phyloP scores from a whole-genome alignment of 2,113 vertebrate species.

The Notothenia rossii region DNA sequence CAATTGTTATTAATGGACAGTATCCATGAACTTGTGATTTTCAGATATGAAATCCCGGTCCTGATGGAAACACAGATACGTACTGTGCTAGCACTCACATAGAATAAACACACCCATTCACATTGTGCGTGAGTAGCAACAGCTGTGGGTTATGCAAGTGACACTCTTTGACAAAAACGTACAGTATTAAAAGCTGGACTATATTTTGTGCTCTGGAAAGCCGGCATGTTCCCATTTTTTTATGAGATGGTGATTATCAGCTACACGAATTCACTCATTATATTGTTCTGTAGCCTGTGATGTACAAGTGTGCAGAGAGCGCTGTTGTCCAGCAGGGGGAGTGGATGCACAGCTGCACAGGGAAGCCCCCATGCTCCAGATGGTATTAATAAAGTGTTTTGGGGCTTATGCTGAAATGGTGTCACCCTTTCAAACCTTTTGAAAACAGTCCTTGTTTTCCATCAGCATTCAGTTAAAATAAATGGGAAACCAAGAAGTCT shows the following conservation, averaged over 20 bases:
- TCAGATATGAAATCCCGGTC: background rate
- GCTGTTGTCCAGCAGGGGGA: slow-evolving; percentile 43
- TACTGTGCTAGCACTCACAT: background rate
- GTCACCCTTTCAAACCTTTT: background rate
- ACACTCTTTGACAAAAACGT: background rate
- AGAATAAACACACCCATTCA: background rate
- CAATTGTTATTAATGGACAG: slow-evolving; percentile 19
- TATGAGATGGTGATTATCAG: background rate
- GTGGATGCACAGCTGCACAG: background rate
- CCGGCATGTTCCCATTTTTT: background rate
- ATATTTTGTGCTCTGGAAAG: background rate
- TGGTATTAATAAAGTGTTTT: background rate
- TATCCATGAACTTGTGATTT: slow-evolving; percentile 19
- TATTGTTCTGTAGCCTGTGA: too few relatives aligned
- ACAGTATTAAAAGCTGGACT: background rate
- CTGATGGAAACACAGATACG: slow-evolving; percentile 15
- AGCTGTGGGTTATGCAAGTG: slow-evolving; percentile 11
- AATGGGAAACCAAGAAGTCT: background rate
- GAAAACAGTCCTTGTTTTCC: background rate
- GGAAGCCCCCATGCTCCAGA: background rate
- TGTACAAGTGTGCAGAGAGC: background rate
- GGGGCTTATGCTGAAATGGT: background rate
- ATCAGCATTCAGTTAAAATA: background rate
- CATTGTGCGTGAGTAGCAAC: background rate
- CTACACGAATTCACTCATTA: too few relatives aligned